A percentile compares a stretch with the other conserved stretches of the same genome.
Evolutionary conservation across 2,113 vertebrate species (phyloP).

Genomic region (Rhinoptilus africanus): DNA sequence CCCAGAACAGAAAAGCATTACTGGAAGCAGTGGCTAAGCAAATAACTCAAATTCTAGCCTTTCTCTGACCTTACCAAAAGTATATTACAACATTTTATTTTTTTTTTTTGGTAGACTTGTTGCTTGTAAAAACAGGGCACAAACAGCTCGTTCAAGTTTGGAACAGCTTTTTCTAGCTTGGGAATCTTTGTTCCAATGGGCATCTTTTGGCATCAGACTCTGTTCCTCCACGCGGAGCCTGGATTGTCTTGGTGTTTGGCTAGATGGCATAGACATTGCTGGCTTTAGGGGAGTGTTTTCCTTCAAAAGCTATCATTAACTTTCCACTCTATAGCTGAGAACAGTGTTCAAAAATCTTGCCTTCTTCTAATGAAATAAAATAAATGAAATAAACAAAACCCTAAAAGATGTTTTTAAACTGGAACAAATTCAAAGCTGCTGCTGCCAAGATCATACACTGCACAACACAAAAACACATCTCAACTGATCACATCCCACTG

Average conservation of each 20-base stretch:
- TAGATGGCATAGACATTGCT: background rate
- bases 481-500: background rate
- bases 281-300: background rate
- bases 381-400: background rate
- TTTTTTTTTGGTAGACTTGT: background rate
- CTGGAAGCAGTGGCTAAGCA: background rate
- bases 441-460: background rate
- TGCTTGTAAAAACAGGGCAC: background rate
- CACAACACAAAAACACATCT: background rate
- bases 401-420: background rate
- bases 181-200: background rate
- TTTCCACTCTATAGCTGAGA: background rate
- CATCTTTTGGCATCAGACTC: background rate
- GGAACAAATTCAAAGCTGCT: background rate
- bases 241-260: background rate
- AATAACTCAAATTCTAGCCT: background rate
- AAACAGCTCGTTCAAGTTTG: background rate
- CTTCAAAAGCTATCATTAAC: background rate
- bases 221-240: accelerated
- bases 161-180: background rate
- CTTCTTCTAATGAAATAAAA: background rate
- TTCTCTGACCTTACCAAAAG: background rate
- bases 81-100: background rate
- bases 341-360: background rate
- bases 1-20: background rate